Conservation (phyloP, 2,888 invertebrate species). For the Osmoderma eremita region DNA sequence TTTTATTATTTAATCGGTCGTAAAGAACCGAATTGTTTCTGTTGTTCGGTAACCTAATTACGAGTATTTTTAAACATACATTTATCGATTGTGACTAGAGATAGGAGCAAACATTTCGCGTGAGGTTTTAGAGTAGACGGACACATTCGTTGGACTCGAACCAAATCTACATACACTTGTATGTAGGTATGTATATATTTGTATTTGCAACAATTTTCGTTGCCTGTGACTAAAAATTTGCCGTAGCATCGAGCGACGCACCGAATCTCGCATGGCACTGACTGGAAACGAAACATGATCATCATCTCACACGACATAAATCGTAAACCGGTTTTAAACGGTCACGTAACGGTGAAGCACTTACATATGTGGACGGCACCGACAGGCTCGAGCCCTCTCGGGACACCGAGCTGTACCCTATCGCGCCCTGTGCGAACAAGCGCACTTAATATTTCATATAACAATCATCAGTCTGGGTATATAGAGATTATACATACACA, state of each 20-base stretch:
- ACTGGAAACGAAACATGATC: slow-evolving; percentile 50
- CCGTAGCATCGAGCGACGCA: not conserved
- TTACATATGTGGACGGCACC: slow-evolving; percentile 80
- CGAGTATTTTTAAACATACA: too few relatives aligned
- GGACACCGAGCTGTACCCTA: slow-evolving; percentile 65
- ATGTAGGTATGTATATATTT: too few relatives aligned
- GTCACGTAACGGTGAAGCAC: slow-evolving; percentile 53
- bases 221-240: too few relatives aligned
- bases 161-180: too few relatives aligned
- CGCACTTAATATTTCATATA: slow-evolving; percentile 62
- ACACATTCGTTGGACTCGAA: too few relatives aligned
- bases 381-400: slow-evolving; percentile 81
- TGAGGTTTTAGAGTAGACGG: too few relatives aligned
- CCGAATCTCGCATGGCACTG: slow-evolving; percentile 42
- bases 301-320: slow-evolving; percentile 50
- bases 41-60: too few relatives aligned
- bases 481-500: not conserved
- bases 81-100: too few relatives aligned
- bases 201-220: too few relatives aligned
- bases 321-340: slow-evolving; percentile 19
- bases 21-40: too few relatives aligned
- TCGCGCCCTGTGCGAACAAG: slow-evolving; percentile 67
- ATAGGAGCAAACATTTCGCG: too few relatives aligned
- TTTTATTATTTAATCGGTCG: too few relatives aligned
- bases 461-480: slow-evolving; percentile 4